Evolutionary conservation across 2,113 vertebrate genomes (phyloP), one percentile per base, ranked within the genome.

Genomic region (Azemiops feae): DNA sequence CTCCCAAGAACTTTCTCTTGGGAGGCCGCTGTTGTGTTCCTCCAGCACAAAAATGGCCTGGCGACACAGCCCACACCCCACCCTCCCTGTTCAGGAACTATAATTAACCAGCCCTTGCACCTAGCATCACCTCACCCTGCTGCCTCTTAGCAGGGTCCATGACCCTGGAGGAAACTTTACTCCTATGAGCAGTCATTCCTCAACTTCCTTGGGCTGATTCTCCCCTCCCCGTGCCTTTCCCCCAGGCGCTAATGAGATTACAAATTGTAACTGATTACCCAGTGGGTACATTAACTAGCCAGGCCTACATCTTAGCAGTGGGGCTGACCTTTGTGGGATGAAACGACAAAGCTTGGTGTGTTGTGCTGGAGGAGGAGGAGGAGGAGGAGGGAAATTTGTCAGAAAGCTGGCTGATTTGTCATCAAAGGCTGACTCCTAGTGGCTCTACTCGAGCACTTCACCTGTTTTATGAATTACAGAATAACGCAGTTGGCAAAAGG

Each of bases 241-340:
- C n/a, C 91, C 96, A 27, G 96, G 96, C 95, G 45, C 96, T 95
- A 96, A 95, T 95, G 95, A 93, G 95, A 96, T 96, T 94, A 92
- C 93, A 89, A 20, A 39, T 92, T 47, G 53, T 90, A 93, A 57
- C 94, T 47, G 92, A 96, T 96, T 95, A 94, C 95, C 93, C 47
- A 88, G 7, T 27, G 92, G 91, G 94, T 87, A 50, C 94, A 94
- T 95, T 96, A 95, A 95, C 95, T 94, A 96, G 12, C 89, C 95
- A 94, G n/a, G 91, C 95, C 94, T 91, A 43, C 88, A 50, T 95
- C 95, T 94, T 50, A 93, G 12, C 89, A 91, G 94, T 81, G 91
- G 94, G 94, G 95, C 94, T 96, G 95, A 95, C 95, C 96, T 96
- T 96, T 96, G 22, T 6, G 39, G 20, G 47, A 34, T 14, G n/a